Evolutionary conservation across 2,888 invertebrate species (phyloP).

Genomic region (Caenorhabditis auriculariae): DNA sequence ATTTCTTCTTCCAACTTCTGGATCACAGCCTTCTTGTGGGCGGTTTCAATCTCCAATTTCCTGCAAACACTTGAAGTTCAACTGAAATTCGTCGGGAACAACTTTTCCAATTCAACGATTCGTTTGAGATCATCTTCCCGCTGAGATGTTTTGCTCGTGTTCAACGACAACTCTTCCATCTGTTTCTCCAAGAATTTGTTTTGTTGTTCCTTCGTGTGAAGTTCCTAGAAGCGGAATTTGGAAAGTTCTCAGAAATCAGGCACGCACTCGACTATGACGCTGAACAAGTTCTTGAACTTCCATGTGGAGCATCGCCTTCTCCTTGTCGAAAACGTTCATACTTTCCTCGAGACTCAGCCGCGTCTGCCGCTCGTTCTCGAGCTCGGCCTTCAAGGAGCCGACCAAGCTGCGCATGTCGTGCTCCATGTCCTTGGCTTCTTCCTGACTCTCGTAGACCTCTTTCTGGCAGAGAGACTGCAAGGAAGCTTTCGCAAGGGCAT

Average conservation of each 20-base stretch:
- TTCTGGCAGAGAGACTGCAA: constrained; percentile 16
- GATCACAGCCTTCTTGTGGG: constrained; percentile 36
- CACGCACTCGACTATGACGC: constrained; percentile 32
- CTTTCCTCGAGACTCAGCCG: constrained; percentile 75
- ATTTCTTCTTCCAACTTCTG: constrained; percentile 95
- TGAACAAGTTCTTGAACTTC: constrained; percentile 44
- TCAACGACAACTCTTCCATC: constrained; percentile 19
- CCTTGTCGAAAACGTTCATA: constrained; percentile 88
- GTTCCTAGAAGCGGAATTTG: constrained; percentile 5
- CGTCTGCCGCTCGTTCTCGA: constrained; percentile 33
- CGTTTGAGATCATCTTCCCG: constrained; percentile 16
- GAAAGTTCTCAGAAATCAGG: not conserved
- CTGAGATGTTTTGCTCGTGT: constrained; percentile 64
- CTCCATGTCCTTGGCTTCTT: constrained; percentile 29
- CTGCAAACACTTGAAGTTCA: constrained; percentile 9
- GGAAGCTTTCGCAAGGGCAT: not conserved
- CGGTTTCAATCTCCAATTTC: constrained; percentile 39
- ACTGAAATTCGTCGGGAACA: not conserved
- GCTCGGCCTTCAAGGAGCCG: constrained; percentile 7
- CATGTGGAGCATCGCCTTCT: constrained; percentile 79
- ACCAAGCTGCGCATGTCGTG: constrained; percentile 19
- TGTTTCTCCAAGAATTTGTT: constrained; percentile 17
- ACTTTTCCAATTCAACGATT: constrained; percentile 17
- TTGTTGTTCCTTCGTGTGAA: constrained; percentile 20
- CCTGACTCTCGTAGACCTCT: constrained; percentile 23